Conservation (phyloP, 2,888 invertebrate species). For the Nebria brevicollis region DNA sequence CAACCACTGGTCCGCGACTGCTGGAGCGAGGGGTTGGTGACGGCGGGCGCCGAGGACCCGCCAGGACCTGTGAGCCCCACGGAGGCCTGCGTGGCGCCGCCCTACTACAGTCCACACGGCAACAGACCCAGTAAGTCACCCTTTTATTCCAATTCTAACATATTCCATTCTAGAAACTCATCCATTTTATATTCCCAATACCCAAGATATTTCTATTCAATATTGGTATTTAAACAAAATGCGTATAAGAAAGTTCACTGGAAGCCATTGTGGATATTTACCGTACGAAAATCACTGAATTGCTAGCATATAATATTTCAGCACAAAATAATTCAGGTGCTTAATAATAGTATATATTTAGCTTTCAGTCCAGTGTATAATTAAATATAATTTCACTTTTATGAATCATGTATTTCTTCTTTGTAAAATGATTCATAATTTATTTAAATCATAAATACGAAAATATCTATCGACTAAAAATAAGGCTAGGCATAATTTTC, state of each 20-base stretch:
- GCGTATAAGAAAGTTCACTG: too few species aligned
- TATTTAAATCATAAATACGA: background rate
- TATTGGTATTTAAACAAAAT: too few species aligned
- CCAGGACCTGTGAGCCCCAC: slow-evolving; percentile 67
- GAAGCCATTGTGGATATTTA: too few species aligned
- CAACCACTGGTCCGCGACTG: slow-evolving; percentile 62
- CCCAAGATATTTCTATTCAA: too few species aligned
- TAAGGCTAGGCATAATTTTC: background rate
- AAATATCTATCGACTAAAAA: background rate
- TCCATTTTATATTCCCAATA: too few species aligned
- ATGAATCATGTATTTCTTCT: background rate
- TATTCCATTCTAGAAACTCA: slow-evolving; percentile 29
- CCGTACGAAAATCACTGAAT: too few species aligned
- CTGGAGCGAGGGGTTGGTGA: slow-evolving; percentile 59
- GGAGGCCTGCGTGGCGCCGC: slow-evolving; percentile 71
- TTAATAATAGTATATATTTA: too few species aligned
- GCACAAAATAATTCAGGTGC: too few species aligned
- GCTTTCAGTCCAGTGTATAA: background rate
- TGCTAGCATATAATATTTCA: too few species aligned
- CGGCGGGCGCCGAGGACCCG: slow-evolving; percentile 60
- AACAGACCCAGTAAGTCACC: slow-evolving; percentile 54
- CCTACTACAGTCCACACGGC: slow-evolving; percentile 67
- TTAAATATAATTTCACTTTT: background rate
- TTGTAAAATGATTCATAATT: background rate
- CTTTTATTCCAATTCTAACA: background rate